Evolutionary conservation across 2,888 invertebrate species (phyloP), one percentile per base, ranked within the genome.

Genomic region (Ormyrus rosae): DNA sequence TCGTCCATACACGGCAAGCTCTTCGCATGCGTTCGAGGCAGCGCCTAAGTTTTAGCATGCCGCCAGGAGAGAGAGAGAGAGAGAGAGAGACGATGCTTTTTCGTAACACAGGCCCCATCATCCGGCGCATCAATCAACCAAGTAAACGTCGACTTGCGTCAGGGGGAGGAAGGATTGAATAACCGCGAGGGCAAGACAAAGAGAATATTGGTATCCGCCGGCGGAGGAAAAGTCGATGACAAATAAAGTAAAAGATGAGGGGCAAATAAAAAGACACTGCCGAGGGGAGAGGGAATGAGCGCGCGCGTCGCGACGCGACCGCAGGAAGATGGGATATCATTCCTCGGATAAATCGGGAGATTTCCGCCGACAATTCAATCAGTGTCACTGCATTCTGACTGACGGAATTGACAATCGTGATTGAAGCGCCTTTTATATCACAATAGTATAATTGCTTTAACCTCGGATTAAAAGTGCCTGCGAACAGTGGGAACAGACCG

Each of bases 341-440:
- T 58, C 67, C 9, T 58, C 67, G 74, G 48, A 67, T 74, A 67
- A 74, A 74, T 74, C 74, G 65, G n/a, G 46, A 65, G 73, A 73
- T 73, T 64, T 55, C 64, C 55, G 11, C 73, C 64, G 73, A 73
- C 73, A 53, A 73, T 73, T 73, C 73, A 73, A 73, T 73, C 73
- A 73, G 73, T 56, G 73, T 64, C 73, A 72, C 19, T 72, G 51
- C 63, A 46, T 63, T 72, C 46, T 55, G 46, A 19, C 9, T 51
- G 60, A 68, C 13, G 53, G 72, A 72, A 72, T 63, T 53, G 72
- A 72, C 72, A 63, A 72, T 61, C 72, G 61, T 72, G 72, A 72
- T 72, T 72, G 72, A 72, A 72, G 63, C 51, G 72, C 63, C 72
- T 72, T 72, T 72, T 72, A 72, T 50, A 63, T 13, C 72, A 63